Evolutionary conservation across 2,797 vertebrate species (phyloP).

Genomic region (Arnoldichthys spilopterus): DNA sequence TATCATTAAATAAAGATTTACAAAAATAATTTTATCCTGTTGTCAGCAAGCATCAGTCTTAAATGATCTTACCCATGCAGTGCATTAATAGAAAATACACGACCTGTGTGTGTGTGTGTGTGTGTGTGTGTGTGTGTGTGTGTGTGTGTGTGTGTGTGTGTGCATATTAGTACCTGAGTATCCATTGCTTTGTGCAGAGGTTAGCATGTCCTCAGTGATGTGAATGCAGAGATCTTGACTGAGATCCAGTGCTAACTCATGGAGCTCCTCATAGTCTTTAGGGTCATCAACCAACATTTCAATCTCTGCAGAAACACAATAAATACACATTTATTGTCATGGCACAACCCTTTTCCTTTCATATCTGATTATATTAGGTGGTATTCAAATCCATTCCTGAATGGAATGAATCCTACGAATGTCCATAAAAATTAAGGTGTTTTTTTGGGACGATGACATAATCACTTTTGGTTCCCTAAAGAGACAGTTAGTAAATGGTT

Average conservation of each 20-base stretch:
- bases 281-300: slow-evolving; percentile 99
- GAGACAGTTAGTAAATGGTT: too few relatives aligned
- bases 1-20: too few relatives aligned
- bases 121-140: too few relatives aligned
- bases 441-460: not conserved
- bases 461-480: too few relatives aligned
- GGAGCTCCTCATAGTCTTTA: slow-evolving; percentile 90
- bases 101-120: too few relatives aligned
- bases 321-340: not conserved
- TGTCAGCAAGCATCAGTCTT: too few relatives aligned
- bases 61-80: too few relatives aligned
- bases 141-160: not conserved
- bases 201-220: slow-evolving; percentile 97
- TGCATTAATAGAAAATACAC: too few relatives aligned
- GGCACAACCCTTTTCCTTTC: not conserved
- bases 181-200: slow-evolving; percentile 87
- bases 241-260: slow-evolving; percentile 87
- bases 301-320: slow-evolving; percentile 81
- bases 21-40: too few relatives aligned
- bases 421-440: too few relatives aligned
- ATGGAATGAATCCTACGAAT: too few relatives aligned
- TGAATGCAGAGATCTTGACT: slow-evolving; percentile 95
- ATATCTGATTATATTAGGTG: not conserved
- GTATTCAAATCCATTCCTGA: too few relatives aligned
- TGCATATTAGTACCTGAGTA: slow-evolving; percentile 83